Conservation (phyloP, 2,888 invertebrate species). For the Lydus trimaculatus region DNA sequence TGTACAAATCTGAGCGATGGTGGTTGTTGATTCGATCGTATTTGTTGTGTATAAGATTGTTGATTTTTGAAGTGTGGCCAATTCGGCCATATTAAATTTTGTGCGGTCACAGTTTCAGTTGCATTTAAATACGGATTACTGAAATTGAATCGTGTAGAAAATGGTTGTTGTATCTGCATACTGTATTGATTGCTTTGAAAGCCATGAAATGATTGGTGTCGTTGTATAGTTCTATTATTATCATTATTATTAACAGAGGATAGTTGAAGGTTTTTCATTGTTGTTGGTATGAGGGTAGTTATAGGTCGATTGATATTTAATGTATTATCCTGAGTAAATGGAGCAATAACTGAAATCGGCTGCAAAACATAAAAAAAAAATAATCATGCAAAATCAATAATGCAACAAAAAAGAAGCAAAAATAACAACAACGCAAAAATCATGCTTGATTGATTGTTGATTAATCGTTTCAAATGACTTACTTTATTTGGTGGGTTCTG, state of each 20-base stretch:
- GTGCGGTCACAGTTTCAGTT: not conserved
- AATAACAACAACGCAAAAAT: not conserved
- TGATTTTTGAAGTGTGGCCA: conserved; percentile 10
- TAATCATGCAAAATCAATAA: conserved; percentile 37
- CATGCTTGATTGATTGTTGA: conserved; percentile 12
- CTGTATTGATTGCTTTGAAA: conserved; percentile 44
- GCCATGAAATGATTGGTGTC: conserved; percentile 59
- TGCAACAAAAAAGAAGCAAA: not conserved
- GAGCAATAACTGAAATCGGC: conserved; percentile 69
- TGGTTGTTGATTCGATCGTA: not conserved
- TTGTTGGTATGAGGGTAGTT: conserved; percentile 37
- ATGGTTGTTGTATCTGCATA: conserved; percentile 17
- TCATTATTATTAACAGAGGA: not conserved
- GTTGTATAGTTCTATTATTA: conserved; percentile 41
- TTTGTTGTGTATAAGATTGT: conserved; percentile 9
- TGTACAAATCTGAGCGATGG: not conserved
- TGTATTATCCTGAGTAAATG: conserved; percentile 53
- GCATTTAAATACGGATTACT: conserved; percentile 34
- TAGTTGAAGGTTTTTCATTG: conserved; percentile 14
- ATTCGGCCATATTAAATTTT: conserved; percentile 5
- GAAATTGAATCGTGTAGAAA: conserved; percentile 26
- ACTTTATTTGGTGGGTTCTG: conserved; percentile 95
- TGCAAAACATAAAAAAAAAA: conserved; percentile 60
- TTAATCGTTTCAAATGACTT: conserved; percentile 47
- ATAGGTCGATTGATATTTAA: conserved; percentile 41